A percentile compares a stretch with the other conserved stretches of the same genome.
Conservation (phyloP, 1,140 invertebrate species). For the Bombyx mori region ASM3026992v2 NC_085121.1:959001-959500, state of each 20-base stretch:
- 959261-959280: neutral
- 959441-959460: neutral
- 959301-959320: too few relatives aligned
- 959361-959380: neutral
- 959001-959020: too few relatives aligned
- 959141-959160: conserved; percentile 12
- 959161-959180: conserved; percentile 10
- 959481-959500: neutral
- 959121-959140: conserved; percentile 12
- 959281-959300: too few relatives aligned
- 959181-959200: conserved; percentile 13
- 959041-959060: too few relatives aligned
- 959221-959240: neutral
- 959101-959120: conserved; percentile 12
- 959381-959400: neutral
- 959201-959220: neutral
- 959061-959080: neutral
- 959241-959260: neutral
- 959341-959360: too few relatives aligned
- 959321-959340: too few relatives aligned
- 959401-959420: neutral
- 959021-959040: too few relatives aligned
- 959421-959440: neutral
- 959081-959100: conserved; percentile 4
- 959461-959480: neutral